Conservation (phyloP, 1,140 invertebrate species). For the Meloidogyne hapla region DNA sequence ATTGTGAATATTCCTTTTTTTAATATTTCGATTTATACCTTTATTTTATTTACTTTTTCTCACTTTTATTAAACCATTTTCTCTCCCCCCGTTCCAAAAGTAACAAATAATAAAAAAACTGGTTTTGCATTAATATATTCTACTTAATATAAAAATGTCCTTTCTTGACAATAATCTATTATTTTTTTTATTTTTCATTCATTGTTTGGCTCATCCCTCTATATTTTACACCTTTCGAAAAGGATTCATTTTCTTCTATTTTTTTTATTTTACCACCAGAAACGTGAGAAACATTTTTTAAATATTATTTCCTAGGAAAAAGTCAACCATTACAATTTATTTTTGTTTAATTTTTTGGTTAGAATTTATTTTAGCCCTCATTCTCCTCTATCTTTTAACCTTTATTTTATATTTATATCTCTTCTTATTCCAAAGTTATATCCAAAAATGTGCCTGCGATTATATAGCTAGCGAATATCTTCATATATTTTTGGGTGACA, state of each 20-base stretch:
- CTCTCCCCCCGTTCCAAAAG: not conserved
- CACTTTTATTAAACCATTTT: not conserved
- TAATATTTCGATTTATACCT: not conserved
- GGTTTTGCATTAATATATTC: constrained; percentile 1
- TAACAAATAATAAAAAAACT: not conserved
- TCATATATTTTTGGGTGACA: too few species aligned
- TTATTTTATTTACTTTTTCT: not conserved
- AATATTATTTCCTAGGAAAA: too few species aligned
- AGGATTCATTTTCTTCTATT: not conserved
- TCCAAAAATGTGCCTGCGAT: too few species aligned
- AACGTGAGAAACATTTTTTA: not conserved
- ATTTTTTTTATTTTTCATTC: not conserved
- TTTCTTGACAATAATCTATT: constrained; percentile 5
- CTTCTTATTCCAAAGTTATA: too few species aligned
- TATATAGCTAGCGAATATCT: too few species aligned
- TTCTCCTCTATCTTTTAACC: too few species aligned
- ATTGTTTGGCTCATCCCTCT: not conserved
- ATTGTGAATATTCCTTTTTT: too few species aligned
- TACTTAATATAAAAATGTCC: not conserved
- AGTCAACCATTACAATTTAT: too few species aligned
- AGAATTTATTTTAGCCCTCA: too few species aligned
- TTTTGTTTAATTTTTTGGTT: too few species aligned
- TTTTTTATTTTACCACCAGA: not conserved
- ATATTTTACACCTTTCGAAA: not conserved
- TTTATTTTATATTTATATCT: too few species aligned